Percentiles rank a stretch among this genome's conserved stretches.
phyloP scores from a whole-genome alignment of 2,888 invertebrate species.

The Nephrotoma appendiculata region DNA sequence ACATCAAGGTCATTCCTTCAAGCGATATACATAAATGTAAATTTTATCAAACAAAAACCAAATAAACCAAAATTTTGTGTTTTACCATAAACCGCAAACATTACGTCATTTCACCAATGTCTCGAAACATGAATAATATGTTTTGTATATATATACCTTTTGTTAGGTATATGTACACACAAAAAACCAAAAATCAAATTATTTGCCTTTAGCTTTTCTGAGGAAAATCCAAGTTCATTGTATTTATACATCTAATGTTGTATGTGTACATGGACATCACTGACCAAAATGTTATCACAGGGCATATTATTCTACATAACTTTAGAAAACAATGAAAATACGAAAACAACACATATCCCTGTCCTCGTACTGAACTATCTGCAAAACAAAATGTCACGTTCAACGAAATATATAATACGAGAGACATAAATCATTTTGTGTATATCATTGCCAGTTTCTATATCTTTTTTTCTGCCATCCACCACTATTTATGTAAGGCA shows the following conservation, averaged over 20 bases:
- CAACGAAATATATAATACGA: neutral
- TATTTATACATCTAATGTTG: neutral
- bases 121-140: neutral
- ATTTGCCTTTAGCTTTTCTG: neutral
- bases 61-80: neutral
- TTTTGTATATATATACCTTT: neutral
- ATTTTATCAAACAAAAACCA: neutral
- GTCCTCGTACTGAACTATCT: neutral
- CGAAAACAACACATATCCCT: neutral
- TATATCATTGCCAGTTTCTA: neutral
- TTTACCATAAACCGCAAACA: neutral
- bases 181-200: neutral
- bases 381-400: neutral
- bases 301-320: neutral
- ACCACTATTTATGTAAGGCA: neutral
- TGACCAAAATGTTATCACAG: neutral
- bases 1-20: neutral
- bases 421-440: neutral
- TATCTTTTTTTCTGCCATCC: neutral
- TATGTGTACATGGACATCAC: neutral
- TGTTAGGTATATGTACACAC: neutral
- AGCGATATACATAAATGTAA: neutral
- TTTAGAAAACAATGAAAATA: neutral
- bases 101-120: neutral
- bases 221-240: neutral